Evolutionary conservation across 2,797 vertebrate species (phyloP).

Genomic region (Brachymystax lenok): DNA sequence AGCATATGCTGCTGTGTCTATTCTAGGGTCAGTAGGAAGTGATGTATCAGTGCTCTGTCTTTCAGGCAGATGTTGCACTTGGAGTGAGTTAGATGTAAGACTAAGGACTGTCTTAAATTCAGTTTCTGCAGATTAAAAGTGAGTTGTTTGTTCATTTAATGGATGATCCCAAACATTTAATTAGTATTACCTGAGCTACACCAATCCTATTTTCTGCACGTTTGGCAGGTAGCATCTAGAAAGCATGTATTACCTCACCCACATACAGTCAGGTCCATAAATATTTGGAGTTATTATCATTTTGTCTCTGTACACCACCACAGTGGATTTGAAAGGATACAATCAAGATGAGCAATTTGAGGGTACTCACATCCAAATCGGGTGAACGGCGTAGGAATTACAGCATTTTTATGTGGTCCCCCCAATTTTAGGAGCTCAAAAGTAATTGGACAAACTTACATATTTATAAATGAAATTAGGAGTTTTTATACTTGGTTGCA

Average conservation of each 20-base stretch:
- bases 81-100: background rate
- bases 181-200: background rate
- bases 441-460: background rate
- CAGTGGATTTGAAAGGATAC: too few species aligned
- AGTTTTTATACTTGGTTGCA: constrained; percentile 13
- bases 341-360: too few species aligned
- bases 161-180: background rate
- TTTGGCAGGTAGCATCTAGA: background rate
- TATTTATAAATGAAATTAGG: background rate
- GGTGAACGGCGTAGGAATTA: too few species aligned
- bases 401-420: too few species aligned
- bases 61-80: background rate
- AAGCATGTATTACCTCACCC: background rate
- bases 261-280: background rate
- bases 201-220: background rate
- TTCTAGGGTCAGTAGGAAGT: constrained; percentile 5
- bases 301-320: too few species aligned
- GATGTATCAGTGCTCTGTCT: background rate
- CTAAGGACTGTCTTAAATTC: background rate
- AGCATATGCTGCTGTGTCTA: constrained; percentile 1
- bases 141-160: background rate
- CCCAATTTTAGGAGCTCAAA: too few species aligned
- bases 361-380: too few species aligned
- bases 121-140: background rate
- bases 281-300: too few species aligned